Evolutionary conservation across 64 coral and sea anemone genomes (phyloP).

Genomic region (Actinia tenebrosa): DNA sequence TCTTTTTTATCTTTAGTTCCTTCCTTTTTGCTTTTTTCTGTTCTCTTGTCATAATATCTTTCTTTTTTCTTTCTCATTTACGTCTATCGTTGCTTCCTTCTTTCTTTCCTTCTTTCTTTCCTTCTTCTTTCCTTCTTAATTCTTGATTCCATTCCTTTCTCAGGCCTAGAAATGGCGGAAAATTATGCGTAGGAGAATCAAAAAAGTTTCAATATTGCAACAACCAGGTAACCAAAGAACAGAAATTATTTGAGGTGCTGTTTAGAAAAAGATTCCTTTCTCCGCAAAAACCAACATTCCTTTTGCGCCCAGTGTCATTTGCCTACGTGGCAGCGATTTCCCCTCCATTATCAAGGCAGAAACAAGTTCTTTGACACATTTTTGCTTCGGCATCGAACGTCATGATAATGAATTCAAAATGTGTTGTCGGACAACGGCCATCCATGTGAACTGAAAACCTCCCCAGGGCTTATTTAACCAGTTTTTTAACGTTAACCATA

Average conservation of each 20-base stretch:
- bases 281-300: no score
- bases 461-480: not conserved
- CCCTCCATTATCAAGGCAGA: no score
- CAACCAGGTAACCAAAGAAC: not conserved
- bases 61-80: not conserved
- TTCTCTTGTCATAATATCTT: no score
- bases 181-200: constrained; percentile 20
- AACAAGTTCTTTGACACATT: no score
- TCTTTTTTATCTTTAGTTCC: no score
- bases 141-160: not conserved
- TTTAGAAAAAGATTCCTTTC: not conserved
- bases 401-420: no score
- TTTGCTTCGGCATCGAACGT: no score
- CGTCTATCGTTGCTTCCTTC: not conserved
- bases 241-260: not conserved
- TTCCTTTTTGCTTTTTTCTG: no score
- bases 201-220: constrained; percentile 28
- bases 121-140: not conserved
- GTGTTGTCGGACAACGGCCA: no score
- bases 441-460: no score
- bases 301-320: no score
- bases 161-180: constrained; percentile 42
- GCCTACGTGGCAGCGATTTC: no score
- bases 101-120: not conserved
- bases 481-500: not conserved